phyloP scores from a whole-genome alignment of 2,113 vertebrate genomes.

The Rhea pennata region DNA sequence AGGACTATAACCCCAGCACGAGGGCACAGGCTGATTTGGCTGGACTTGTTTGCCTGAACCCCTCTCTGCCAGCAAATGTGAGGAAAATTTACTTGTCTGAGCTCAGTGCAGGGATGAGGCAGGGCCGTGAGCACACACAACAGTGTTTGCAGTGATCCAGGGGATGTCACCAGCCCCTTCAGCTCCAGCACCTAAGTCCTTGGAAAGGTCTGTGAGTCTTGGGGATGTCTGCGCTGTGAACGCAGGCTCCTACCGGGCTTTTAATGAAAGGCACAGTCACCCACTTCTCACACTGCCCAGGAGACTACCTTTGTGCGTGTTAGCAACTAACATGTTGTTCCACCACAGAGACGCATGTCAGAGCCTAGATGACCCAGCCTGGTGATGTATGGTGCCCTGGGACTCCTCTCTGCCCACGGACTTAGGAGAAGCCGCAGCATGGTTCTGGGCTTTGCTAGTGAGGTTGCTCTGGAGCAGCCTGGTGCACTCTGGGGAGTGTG shows the following conservation, averaged over 20 bases:
- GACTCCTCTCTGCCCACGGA: background rate
- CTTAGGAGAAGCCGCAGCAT: background rate
- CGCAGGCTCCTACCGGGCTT: background rate
- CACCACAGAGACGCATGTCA: rapidly evolving
- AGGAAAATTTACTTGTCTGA: background rate
- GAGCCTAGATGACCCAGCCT: background rate
- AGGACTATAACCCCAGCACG: background rate
- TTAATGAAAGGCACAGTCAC: rapidly evolving
- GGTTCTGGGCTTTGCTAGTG: background rate
- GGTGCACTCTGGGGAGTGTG: background rate
- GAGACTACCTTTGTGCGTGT: rapidly evolving
- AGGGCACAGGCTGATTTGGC: background rate
- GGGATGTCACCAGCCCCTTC: background rate
- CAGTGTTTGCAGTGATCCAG: background rate
- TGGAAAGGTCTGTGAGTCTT: background rate
- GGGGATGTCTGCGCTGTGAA: background rate
- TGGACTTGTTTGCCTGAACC: background rate
- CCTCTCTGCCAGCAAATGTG: background rate
- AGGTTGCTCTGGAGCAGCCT: background rate
- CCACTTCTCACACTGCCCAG: background rate
- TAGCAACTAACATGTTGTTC: background rate
- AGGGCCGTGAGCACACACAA: background rate
- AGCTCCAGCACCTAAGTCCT: background rate
- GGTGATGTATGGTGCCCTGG: background rate
- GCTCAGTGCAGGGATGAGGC: background rate